A percentile compares a stretch with the other conserved stretches of the same genome.
Evolutionary conservation across 2,888 invertebrate genomes (phyloP).

Genomic region (Cerastis leucographa): DNA sequence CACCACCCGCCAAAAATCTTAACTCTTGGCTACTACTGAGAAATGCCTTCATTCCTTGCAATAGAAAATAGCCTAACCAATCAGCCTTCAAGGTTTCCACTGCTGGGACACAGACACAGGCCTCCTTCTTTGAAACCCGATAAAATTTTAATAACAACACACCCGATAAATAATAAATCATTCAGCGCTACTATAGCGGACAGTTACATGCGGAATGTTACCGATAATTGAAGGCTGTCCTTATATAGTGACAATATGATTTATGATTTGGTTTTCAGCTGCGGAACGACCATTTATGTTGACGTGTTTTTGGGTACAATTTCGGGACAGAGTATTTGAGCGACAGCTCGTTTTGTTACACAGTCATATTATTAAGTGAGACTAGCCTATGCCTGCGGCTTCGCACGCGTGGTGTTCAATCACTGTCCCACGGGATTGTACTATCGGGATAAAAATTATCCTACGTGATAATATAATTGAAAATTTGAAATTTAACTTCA

Average conservation of each 20-base stretch:
- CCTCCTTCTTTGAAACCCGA: not conserved
- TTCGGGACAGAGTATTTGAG: not conserved
- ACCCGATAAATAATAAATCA: slow-evolving; percentile 35
- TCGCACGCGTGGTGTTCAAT: too few species aligned
- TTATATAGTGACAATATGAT: slow-evolving; percentile 30
- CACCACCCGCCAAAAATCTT: not conserved
- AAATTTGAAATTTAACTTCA: too few species aligned
- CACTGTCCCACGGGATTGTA: too few species aligned
- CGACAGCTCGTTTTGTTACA: not conserved
- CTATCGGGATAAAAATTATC: too few species aligned
- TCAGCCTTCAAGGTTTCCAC: not conserved
- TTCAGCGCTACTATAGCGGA: not conserved
- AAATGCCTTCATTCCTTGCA: not conserved
- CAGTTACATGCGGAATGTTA: slow-evolving; percentile 15
- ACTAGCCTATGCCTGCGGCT: too few species aligned
- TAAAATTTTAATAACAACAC: slow-evolving; percentile 9
- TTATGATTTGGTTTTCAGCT: slow-evolving; percentile 32
- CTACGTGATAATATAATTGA: too few species aligned
- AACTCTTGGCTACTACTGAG: not conserved
- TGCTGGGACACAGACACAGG: not conserved
- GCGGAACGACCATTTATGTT: not conserved
- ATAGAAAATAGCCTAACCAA: not conserved
- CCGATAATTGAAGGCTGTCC: slow-evolving; percentile 38
- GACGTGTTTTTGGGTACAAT: not conserved
- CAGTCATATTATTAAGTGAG: too few species aligned